These are phyloP conservation scores for Cremastinae sp. DNA, from an alignment of 2,888 invertebrate genomes.

Conservation along the genomic window DNA sequence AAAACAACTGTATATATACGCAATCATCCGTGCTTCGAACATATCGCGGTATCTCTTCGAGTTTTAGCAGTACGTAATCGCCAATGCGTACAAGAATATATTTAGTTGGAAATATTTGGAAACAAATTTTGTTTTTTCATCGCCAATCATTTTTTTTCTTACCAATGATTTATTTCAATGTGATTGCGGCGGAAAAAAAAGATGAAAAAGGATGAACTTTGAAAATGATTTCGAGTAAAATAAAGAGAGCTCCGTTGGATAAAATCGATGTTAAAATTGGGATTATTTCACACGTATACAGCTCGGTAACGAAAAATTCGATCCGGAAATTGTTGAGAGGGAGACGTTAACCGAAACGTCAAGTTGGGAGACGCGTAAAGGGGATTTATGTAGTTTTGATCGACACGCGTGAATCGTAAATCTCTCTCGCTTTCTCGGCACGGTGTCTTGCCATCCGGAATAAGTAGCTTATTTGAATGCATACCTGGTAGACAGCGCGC, in stretches of 20 bases:
- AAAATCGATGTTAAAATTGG: neutral
- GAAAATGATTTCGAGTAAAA: too few species aligned
- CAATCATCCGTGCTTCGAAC: constrained; percentile 26
- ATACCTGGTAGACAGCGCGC: constrained; percentile 22
- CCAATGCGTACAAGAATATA: too few species aligned
- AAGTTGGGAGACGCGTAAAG: constrained; percentile 10
- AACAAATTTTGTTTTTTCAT: too few species aligned
- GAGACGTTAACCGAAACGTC: constrained; percentile 30
- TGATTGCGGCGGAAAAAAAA: too few species aligned
- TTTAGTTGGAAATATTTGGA: too few species aligned
- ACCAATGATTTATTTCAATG: too few species aligned
- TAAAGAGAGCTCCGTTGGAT: neutral
- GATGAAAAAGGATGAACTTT: too few species aligned
- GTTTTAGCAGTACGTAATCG: too few species aligned
- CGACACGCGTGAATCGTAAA: constrained; percentile 45
- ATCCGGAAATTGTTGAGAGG: constrained; percentile 12
- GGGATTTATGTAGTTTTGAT: constrained; percentile 38
- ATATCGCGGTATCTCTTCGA: constrained; percentile 3
- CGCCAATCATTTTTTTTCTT: too few species aligned
- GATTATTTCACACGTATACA: neutral
- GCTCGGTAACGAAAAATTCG: constrained; percentile 1
- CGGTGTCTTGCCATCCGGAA: constrained; percentile 3
- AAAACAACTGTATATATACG: constrained; percentile 63
- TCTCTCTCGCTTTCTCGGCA: constrained; percentile 36
- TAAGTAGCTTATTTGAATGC: constrained; percentile 55